A percentile compares a stretch with the other conserved stretches of the same genome.
Conservation (phyloP, 53 echinoderm and acorn worm species). For the Paracentrotus lividus region DNA sequence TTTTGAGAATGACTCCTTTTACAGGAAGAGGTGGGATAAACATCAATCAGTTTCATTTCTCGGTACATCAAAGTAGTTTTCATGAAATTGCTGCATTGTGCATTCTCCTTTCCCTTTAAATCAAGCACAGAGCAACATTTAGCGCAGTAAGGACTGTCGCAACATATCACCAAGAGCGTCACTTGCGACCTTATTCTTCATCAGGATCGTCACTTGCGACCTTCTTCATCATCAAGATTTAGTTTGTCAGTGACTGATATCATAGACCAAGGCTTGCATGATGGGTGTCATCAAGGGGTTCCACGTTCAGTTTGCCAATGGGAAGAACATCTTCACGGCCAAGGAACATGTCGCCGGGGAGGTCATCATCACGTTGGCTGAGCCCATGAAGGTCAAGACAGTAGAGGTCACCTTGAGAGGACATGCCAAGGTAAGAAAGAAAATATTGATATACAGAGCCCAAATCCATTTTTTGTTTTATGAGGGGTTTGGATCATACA, state of each 20-base stretch:
- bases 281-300: slow-evolving; percentile 64
- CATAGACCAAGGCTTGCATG: neutral
- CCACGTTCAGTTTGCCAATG: slow-evolving; percentile 11
- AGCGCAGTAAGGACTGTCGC: neutral
- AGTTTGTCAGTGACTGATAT: neutral
- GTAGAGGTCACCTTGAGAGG: slow-evolving; percentile 62
- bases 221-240: neutral
- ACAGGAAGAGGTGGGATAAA: neutral
- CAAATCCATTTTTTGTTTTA: too few relatives aligned
- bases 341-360: slow-evolving; percentile 67
- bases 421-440: slow-evolving; percentile 60
- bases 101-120: neutral
- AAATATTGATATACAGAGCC: too few relatives aligned
- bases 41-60: neutral
- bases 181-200: too few relatives aligned
- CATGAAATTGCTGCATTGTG: neutral
- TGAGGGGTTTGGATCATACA: too few relatives aligned
- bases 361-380: slow-evolving; percentile 42
- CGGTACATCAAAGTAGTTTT: neutral
- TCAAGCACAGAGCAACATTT: neutral
- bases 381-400: slow-evolving; percentile 53
- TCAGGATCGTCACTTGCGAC: neutral
- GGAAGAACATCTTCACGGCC: slow-evolving; percentile 65
- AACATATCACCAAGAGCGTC: neutral
- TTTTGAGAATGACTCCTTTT: neutral